These are phyloP conservation scores for Tethea ocularis DNA, from an alignment of 2,888 invertebrate species.

Conservation along the genomic window DNA sequence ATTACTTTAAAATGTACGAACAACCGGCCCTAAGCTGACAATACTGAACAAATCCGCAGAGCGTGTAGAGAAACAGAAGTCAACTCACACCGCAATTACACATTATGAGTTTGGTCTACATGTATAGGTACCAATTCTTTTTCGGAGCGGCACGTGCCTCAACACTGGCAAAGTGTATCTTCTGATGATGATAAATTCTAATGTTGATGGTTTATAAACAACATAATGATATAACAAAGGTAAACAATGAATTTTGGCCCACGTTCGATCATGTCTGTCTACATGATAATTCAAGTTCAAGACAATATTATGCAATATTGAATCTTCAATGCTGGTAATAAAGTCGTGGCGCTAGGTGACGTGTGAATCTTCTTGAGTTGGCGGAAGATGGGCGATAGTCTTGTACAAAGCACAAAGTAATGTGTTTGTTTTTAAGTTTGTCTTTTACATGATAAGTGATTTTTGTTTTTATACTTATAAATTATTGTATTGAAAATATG, in stretches of 20 bases:
- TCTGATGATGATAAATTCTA: neutral
- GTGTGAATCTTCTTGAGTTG: slow-evolving; percentile 10
- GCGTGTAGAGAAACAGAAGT: no score
- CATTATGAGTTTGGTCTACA: no score
- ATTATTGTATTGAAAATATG: no score
- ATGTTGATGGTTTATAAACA: neutral
- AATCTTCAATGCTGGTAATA: neutral
- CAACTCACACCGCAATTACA: no score
- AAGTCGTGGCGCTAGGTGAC: neutral
- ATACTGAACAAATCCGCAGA: no score
- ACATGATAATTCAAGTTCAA: slow-evolving; percentile 19
- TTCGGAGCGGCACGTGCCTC: no score
- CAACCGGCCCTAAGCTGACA: no score
- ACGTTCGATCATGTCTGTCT: neutral
- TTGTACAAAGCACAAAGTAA: neutral
- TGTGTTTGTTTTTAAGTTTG: no score
- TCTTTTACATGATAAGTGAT: neutral
- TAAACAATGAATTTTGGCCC: neutral
- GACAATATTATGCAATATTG: slow-evolving; percentile 2
- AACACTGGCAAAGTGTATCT: no score
- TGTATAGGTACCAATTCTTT: no score
- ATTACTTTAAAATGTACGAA: no score
- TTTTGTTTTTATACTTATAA: neutral
- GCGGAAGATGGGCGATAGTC: slow-evolving; percentile 16
- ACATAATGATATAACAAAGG: neutral